Evolutionary conservation across 2,888 invertebrate genomes (phyloP).

Genomic region (Macrophya annulata): DNA sequence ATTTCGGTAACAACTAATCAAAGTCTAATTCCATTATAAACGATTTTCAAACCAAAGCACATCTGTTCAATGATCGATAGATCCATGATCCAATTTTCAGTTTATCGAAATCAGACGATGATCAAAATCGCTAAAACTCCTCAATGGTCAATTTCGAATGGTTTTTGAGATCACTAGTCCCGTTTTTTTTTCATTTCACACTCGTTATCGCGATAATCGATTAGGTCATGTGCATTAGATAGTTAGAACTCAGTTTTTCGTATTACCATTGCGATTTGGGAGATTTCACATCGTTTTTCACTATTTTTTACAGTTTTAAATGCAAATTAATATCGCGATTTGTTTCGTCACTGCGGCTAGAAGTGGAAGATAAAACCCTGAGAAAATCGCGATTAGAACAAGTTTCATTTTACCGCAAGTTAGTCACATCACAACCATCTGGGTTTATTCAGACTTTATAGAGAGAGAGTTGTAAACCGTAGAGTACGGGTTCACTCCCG

Average conservation of each 20-base stretch:
- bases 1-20: not conserved
- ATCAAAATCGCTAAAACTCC: not conserved
- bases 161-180: not conserved
- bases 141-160: not conserved
- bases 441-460: not conserved
- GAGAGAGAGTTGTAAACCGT: not conserved
- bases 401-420: conserved; percentile 7
- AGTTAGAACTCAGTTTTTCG: not conserved
- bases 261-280: not conserved
- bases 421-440: not conserved
- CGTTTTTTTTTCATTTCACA: not conserved
- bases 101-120: not conserved
- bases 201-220: not conserved
- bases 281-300: not conserved
- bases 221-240: not conserved
- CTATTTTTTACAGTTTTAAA: not conserved
- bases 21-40: not conserved
- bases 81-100: not conserved
- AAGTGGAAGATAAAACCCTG: not conserved
- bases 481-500: not conserved
- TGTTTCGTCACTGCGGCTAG: not conserved
- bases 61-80: too few relatives aligned
- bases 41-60: not conserved
- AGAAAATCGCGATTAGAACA: not conserved
- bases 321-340: not conserved